These are phyloP conservation scores for Isaurus tuberculatus DNA, from an alignment of 92 coral and sea anemone genomes.

Conservation along the genomic window DNA sequence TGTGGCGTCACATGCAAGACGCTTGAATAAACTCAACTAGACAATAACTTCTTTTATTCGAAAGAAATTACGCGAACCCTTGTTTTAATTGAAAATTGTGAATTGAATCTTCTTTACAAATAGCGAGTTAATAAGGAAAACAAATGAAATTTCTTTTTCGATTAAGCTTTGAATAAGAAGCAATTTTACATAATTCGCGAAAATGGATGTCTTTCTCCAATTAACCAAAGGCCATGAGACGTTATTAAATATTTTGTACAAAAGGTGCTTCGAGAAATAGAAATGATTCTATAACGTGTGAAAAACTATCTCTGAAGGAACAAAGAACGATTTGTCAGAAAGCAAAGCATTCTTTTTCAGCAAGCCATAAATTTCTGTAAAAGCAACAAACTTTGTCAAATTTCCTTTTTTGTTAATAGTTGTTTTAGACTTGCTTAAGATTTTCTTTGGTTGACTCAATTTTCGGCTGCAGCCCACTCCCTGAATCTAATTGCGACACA, in stretches of 20 bases:
- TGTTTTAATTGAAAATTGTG: constrained; percentile 45
- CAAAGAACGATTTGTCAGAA: background rate
- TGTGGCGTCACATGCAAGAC: constrained; percentile 14
- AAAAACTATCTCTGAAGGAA: background rate
- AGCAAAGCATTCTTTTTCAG: background rate
- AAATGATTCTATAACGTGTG: constrained; percentile 6
- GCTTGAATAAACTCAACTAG: background rate
- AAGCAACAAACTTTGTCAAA: background rate
- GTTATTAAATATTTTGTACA: constrained; percentile 32
- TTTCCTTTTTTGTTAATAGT: background rate
- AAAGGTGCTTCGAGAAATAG: background rate
- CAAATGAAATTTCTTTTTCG: constrained; percentile 35
- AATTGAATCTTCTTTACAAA: constrained; percentile 40
- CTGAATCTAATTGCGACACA: constrained; percentile 19
- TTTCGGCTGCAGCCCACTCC: constrained; percentile 10
- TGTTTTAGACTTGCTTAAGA: background rate
- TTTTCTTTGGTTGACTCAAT: background rate
- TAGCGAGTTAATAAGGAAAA: constrained; percentile 38
- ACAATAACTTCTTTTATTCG: constrained; percentile 35
- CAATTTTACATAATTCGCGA: constrained; percentile 39
- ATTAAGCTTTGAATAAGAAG: constrained; percentile 45
- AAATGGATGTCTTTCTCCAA: constrained; percentile 36
- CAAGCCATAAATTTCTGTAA: background rate
- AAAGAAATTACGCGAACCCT: constrained; percentile 35
- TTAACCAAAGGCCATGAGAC: constrained; percentile 11